Conservation (phyloP, 2,113 vertebrate genomes). For the Trogon melanurus region DNA sequence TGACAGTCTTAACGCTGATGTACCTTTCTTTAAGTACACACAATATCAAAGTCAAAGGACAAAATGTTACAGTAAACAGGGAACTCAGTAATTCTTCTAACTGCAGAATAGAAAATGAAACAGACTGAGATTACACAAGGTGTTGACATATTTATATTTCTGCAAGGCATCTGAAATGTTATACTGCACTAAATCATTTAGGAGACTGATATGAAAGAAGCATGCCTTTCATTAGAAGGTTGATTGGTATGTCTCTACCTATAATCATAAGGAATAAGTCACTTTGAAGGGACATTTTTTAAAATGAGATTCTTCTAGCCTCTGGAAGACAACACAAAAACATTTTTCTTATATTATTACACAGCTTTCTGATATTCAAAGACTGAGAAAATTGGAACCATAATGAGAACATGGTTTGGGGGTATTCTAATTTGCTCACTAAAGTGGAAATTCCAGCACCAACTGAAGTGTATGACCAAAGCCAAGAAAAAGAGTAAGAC, state of each 20-base stretch:
- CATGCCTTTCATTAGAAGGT: not conserved
- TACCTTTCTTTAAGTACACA: not conserved
- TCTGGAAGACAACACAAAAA: not conserved
- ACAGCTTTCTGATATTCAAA: constrained; percentile 8
- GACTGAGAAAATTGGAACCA: not conserved
- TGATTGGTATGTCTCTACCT: not conserved
- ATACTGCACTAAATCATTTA: not conserved
- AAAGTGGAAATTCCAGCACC: constrained; percentile 37
- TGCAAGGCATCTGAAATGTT: not conserved
- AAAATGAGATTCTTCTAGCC: not conserved
- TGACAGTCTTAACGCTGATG: constrained; percentile 31
- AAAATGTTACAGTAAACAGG: not conserved
- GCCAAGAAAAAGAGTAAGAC: not conserved
- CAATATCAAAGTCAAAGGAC: constrained; percentile 42
- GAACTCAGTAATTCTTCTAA: not conserved
- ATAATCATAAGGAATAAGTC: not conserved
- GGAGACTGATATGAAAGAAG: not conserved
- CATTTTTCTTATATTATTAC: not conserved
- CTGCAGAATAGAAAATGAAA: constrained; percentile 25
- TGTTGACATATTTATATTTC: constrained; percentile 12
- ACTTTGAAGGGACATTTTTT: not conserved
- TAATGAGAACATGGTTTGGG: not conserved
- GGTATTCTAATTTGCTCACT: constrained; percentile 11
- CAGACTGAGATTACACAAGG: not conserved
- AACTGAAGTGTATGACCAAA: not conserved